phyloP scores from a whole-genome alignment of 2,888 invertebrate genomes.

The Therioaphis trifolii region DNA sequence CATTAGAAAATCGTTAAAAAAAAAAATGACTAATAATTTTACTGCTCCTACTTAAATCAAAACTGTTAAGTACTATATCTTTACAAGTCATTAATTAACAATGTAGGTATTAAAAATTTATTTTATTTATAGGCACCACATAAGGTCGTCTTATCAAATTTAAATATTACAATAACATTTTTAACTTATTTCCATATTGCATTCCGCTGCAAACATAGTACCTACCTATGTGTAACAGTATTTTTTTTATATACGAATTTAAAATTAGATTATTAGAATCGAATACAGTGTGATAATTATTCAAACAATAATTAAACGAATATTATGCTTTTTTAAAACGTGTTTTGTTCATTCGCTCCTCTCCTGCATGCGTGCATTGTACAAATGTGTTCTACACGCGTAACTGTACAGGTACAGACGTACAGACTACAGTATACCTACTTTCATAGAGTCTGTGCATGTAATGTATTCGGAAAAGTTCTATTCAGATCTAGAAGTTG shows the following conservation, averaged over 20 bases:
- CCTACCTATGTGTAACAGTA: background rate
- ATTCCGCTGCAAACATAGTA: background rate
- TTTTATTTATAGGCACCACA: background rate
- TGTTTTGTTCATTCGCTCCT: background rate
- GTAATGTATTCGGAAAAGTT: no score
- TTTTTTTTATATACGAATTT: slow-evolving; percentile 36
- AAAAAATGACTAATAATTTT: slow-evolving; percentile 52
- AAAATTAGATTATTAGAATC: slow-evolving; percentile 38
- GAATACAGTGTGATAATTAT: slow-evolving; percentile 45
- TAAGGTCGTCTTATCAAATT: slow-evolving; percentile 22
- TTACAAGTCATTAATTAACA: slow-evolving; percentile 55
- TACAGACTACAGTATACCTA: no score
- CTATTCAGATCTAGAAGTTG: no score
- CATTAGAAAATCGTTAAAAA: slow-evolving; percentile 53
- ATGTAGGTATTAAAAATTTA: slow-evolving; percentile 21
- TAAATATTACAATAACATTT: slow-evolving; percentile 54
- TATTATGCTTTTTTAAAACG: slow-evolving; percentile 49
- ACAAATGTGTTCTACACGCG: no score
- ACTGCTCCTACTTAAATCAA: slow-evolving; percentile 60
- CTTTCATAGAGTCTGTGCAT: no score
- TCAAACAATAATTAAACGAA: slow-evolving; percentile 44
- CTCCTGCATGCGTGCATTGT: background rate
- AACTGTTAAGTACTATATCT: slow-evolving; percentile 29
- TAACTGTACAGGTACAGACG: no score
- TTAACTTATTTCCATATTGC: slow-evolving; percentile 15